Conservation (phyloP, 2,113 vertebrate species). For the Athene noctua region DNA sequence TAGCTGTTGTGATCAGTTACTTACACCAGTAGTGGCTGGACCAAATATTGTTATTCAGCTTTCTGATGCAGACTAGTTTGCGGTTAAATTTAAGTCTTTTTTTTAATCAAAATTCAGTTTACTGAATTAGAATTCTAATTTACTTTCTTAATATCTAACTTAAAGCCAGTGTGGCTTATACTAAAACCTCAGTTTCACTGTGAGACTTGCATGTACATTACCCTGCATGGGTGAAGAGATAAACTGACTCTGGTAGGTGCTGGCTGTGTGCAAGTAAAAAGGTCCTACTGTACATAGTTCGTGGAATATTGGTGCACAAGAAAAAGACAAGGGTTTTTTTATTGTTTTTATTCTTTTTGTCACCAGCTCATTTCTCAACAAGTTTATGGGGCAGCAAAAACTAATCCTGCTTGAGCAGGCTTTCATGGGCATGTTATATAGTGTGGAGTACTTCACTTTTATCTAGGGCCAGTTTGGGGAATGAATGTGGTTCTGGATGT, state of each 20-base stretch:
- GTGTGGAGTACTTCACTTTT: not conserved
- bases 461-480: not conserved
- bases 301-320: not conserved
- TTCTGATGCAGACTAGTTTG: not conserved
- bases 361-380: not conserved
- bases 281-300: not conserved
- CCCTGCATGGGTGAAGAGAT: not conserved
- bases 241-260: not conserved
- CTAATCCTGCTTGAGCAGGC: not conserved
- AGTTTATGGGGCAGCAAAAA: not conserved
- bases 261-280: not conserved
- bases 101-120: not conserved
- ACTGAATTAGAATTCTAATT: not conserved
- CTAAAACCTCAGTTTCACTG: not conserved
- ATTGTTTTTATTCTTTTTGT: not conserved
- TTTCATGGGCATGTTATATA: not conserved
- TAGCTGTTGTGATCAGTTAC: not conserved
- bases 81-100: not conserved
- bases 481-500: not conserved
- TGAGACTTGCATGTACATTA: not conserved
- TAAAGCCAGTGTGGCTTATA: not conserved
- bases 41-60: not conserved
- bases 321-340: not conserved
- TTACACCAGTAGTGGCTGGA: not conserved
- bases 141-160: not conserved